Conservation (phyloP, 2,797 vertebrate genomes). For the Sardinella longiceps region DNA sequence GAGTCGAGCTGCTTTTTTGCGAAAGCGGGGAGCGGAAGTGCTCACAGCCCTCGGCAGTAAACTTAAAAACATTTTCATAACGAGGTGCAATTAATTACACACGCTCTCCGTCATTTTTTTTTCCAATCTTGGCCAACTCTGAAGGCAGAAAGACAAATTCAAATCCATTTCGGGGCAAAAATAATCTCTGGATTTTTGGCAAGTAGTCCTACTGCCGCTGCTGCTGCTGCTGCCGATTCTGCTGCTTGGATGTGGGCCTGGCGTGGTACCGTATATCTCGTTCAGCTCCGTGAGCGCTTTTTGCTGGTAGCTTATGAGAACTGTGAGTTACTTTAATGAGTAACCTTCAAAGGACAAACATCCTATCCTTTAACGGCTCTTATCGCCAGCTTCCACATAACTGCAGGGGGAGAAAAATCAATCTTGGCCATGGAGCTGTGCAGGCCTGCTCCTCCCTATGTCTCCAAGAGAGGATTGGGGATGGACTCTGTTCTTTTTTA, state of each 20-base stretch:
- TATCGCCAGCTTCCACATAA: slow-evolving; percentile 44
- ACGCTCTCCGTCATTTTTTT: background rate
- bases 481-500: slow-evolving; percentile 26
- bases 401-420: slow-evolving; percentile 35
- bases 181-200: slow-evolving; percentile 19
- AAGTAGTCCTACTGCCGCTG: background rate
- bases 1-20: background rate
- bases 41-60: slow-evolving; percentile 26
- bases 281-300: background rate
- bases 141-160: slow-evolving; percentile 2
- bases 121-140: slow-evolving; percentile 19
- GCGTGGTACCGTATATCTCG: background rate
- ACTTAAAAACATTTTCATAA: slow-evolving; percentile 41
- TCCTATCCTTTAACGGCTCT: slow-evolving; percentile 35
- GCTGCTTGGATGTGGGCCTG: background rate
- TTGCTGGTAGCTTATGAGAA: slow-evolving; percentile 37
- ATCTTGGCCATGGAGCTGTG: slow-evolving; percentile 28
- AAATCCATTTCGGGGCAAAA: background rate
- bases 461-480: slow-evolving; percentile 33
- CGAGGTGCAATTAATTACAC: slow-evolving; percentile 42
- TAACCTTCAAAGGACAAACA: slow-evolving; percentile 45
- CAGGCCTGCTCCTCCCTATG: slow-evolving; percentile 17
- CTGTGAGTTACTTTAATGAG: slow-evolving; percentile 41
- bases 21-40: background rate
- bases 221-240: background rate